Base-by-base conservation (phyloP, 2,797 vertebrate species). In the Danio albolineatus region DNA sequence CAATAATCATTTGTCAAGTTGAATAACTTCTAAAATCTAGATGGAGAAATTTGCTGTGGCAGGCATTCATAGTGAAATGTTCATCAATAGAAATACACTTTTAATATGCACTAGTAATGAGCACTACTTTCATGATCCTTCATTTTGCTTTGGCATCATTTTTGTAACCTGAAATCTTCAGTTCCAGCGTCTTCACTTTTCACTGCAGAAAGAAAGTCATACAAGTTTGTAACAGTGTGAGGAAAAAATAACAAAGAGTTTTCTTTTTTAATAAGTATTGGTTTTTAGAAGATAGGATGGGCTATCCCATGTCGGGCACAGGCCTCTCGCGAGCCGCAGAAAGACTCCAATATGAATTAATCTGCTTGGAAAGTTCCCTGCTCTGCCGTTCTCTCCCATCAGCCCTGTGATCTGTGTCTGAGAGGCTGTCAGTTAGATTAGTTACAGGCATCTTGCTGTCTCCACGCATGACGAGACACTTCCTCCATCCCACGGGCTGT, bases 341-440 rank as follows among this genome's bases (percentile, higher is more conserved):
- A 74, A 38, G 84, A 85, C 89, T 90, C 90, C 87, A 85, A 82
- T 83, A 66, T 86, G 84, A 83, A 90, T 89, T 86, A 89, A 84
- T 83, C 85, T 86, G 82, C 83, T 51, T 81, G 73, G 79, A 86
- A 92, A 89, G 86, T 89, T 89, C 83, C 82, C 77, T 54, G 78
- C 84, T 85, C 76, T 85, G 83, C 86, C 83, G 85, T 89, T 88
- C 84, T 88, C 36, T 57, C 66, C 88, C 85, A 85, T 89, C 80
- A 60, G 73, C 82, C 83, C 80, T 88, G 88, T 86, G 89, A 91
- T 92, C 87, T 91, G 89, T 89, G 88, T 93, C 93, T 91, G 78
- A 39, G 85, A 83, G 79, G 74, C 86, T 94, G 92, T 91, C 92
- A 92, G 87, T 88, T 92, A 87, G 90, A 93, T 94, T 92, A 90